These are phyloP conservation scores for Zosterops borbonicus DNA, from an alignment of 2,113 vertebrate species.

Conservation along the genomic window DNA sequence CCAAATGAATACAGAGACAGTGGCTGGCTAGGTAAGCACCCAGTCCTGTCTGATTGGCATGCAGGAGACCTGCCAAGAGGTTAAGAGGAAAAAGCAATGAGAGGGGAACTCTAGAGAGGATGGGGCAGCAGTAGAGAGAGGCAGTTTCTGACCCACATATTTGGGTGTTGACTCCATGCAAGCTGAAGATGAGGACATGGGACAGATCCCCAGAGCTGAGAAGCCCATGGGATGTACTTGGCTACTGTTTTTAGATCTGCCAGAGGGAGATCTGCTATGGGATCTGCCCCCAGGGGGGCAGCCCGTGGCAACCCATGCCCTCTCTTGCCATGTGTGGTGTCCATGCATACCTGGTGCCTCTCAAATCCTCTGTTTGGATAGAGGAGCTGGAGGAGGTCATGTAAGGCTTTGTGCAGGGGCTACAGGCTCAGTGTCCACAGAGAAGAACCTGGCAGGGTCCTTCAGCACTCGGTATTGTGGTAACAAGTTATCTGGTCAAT, in stretches of 20 bases:
- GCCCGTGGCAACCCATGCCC: accelerated
- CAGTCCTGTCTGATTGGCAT: background rate
- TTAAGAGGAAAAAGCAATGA: background rate
- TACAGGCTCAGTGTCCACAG: accelerated
- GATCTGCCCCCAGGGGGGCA: background rate
- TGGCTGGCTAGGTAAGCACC: background rate
- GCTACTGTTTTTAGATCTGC: background rate
- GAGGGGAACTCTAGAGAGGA: background rate
- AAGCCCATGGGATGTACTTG: background rate
- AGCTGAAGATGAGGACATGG: background rate
- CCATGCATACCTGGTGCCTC: background rate
- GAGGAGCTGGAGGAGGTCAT: accelerated
- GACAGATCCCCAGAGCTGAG: accelerated
- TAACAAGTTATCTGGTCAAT: background rate
- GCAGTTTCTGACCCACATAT: background rate
- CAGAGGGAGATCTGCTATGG: background rate
- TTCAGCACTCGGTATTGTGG: accelerated
- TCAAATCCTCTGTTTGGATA: background rate
- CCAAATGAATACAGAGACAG: background rate
- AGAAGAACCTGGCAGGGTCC: background rate
- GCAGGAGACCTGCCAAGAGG: background rate
- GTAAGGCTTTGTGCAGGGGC: background rate
- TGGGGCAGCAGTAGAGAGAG: background rate
- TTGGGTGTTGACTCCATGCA: background rate
- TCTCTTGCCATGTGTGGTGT: background rate